Evolutionary conservation across 2,113 vertebrate species (phyloP), one percentile per base, ranked within the genome.

Genomic region (Prolemur simus): DNA sequence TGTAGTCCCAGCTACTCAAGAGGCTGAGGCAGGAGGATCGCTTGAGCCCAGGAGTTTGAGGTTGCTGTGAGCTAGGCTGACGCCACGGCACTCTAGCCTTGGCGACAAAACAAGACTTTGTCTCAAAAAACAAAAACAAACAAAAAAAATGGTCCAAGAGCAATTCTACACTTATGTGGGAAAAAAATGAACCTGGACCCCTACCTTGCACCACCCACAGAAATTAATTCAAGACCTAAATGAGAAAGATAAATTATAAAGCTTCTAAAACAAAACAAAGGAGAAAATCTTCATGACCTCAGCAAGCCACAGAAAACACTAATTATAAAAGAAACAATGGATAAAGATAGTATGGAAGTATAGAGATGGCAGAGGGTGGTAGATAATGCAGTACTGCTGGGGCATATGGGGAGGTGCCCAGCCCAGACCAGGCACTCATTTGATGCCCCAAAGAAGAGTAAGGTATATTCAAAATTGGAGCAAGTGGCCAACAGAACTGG

Each of bases 191-290:
- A 69, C 49, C 27, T 88, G 13, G 8, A 76, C 20, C 63, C n/a
- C 73, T 86, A 45, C 77, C 32, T 74, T 81, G 56, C 18, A 76
- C 73, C 42, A 52, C 73, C 42, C 3, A 54, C 21, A 37, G 95
- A 81, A 97, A 69, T 97, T 77, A 86, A 95, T 71, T 92, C 73
- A 80, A 80, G 39, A 58, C n/a, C 32, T 68, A 84, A 60, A 68
- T 37, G 20, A 68, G 42, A 91, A 86, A 88, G 17, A 83, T 68
- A 95, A 94, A 91, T 47, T 14, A 54, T 49, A 60, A 93, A 54
- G 32, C 56, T 91, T 93, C 49, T 56, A 68, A 63, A 86, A 94
- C 63, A 56, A 64, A 78, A 76, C 14, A 37, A 34, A 63, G 27
- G 78, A 85, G 78, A 93, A 81, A 87, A 87, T 82, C 39, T 10